phyloP scores from a whole-genome alignment of 2,797 vertebrate species.

The Lacerta agilis region DNA sequence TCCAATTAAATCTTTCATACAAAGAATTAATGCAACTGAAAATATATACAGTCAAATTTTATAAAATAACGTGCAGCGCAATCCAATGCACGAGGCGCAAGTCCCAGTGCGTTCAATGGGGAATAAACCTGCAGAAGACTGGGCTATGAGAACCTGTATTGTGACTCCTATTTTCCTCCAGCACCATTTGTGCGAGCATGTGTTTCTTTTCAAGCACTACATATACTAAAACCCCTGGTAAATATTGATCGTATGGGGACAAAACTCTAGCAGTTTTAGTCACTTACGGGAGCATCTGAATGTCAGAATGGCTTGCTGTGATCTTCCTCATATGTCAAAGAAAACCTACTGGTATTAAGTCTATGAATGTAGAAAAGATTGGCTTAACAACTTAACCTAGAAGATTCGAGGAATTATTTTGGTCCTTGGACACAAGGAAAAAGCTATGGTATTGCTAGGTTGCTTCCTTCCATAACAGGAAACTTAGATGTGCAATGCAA shows the following conservation, averaged over 20 bases:
- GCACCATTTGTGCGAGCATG: neutral
- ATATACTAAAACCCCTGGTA: neutral
- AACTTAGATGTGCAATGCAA: neutral
- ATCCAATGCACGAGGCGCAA: neutral
- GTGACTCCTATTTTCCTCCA: neutral
- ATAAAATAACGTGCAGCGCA: neutral
- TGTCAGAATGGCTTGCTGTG: neutral
- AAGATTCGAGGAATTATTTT: neutral
- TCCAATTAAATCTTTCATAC: neutral
- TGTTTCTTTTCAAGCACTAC: neutral
- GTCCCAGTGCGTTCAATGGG: neutral
- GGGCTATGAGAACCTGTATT: neutral
- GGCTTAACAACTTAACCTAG: neutral
- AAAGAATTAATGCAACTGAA: constrained; percentile 4
- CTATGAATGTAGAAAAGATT: neutral
- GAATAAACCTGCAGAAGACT: neutral
- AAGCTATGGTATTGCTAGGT: neutral
- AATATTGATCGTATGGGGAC: neutral
- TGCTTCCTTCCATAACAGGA: neutral
- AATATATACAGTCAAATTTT: constrained; percentile 20
- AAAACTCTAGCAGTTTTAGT: neutral
- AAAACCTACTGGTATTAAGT: neutral
- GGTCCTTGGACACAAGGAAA: neutral
- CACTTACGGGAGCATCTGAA: neutral
- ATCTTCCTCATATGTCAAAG: neutral